A percentile compares a stretch with the other conserved stretches of the same genome.
Evolutionary conservation across 2,797 vertebrate species (phyloP).

Genomic region (Glossophaga mutica): DNA sequence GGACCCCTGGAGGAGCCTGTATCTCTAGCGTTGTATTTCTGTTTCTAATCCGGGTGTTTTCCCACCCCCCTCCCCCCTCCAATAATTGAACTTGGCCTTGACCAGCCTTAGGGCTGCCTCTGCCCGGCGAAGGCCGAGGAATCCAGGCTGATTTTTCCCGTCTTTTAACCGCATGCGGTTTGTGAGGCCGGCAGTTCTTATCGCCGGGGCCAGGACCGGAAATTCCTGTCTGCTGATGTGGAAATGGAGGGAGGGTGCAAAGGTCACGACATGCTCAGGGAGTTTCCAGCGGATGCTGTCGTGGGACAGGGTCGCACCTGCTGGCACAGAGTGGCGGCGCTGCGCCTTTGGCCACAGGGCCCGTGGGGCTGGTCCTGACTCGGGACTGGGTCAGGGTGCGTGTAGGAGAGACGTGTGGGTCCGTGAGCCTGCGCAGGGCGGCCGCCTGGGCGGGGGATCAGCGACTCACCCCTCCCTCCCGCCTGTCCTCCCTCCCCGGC

Average conservation of each 20-base stretch:
- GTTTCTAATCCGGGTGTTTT: too few species aligned
- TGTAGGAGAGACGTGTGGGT: neutral
- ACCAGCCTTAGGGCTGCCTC: neutral
- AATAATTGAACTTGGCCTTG: too few species aligned
- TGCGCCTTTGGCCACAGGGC: rapidly evolving
- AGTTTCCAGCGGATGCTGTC: rapidly evolving
- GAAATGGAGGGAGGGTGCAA: neutral
- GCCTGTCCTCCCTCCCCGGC: rapidly evolving
- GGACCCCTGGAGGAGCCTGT: rapidly evolving
- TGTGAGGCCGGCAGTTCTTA: rapidly evolving
- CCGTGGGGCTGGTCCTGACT: rapidly evolving
- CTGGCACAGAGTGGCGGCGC: rapidly evolving
- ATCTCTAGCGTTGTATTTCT: rapidly evolving
- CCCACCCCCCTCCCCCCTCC: too few species aligned
- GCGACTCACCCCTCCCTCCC: neutral
- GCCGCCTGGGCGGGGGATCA: rapidly evolving
- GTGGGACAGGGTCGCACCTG: rapidly evolving
- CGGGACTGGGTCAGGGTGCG: neutral
- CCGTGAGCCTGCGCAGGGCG: rapidly evolving
- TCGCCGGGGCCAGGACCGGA: rapidly evolving
- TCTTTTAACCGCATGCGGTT: neutral
- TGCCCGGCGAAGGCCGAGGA: rapidly evolving
- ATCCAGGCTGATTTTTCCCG: rapidly evolving
- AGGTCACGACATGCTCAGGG: rapidly evolving
- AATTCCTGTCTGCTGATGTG: too few species aligned